Conservation (phyloP, 1,140 invertebrate genomes). For the Apis florea region DNA sequence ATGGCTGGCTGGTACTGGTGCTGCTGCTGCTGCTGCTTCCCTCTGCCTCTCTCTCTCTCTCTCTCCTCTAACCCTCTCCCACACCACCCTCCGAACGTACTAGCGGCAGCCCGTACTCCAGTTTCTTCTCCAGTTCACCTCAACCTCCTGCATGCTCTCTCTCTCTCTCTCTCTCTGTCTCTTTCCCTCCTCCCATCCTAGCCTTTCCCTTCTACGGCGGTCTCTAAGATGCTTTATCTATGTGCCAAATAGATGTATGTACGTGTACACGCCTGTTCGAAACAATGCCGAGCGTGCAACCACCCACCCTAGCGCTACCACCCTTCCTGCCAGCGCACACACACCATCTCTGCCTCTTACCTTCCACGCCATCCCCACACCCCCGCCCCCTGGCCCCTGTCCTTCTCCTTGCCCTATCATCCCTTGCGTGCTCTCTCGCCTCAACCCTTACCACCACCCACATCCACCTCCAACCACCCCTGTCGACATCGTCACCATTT, state of each 20-base stretch:
- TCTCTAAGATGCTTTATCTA: constrained; percentile 73
- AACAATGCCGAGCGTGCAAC: constrained; percentile 76
- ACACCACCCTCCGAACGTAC: constrained; percentile 23
- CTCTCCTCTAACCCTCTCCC: constrained; percentile 56
- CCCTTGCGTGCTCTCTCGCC: constrained; percentile 47
- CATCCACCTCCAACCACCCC: constrained; percentile 37
- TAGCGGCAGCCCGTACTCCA: constrained; percentile 39
- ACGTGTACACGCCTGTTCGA: constrained; percentile 75
- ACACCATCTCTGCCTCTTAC: constrained; percentile 38
- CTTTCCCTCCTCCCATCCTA: constrained; percentile 41
- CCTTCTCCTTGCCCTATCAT: constrained; percentile 51
- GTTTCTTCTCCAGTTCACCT: constrained; percentile 50
- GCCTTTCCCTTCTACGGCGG: constrained; percentile 67
- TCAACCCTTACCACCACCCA: constrained; percentile 51
- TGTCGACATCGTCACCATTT: constrained; percentile 49
- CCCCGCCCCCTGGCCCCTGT: constrained; percentile 10
- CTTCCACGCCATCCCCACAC: constrained; percentile 33
- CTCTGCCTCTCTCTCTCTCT: constrained; percentile 41
- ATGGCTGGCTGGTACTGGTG: constrained; percentile 74
- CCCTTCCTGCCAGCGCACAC: constrained; percentile 56
- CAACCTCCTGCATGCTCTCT: constrained; percentile 49
- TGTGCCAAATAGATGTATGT: constrained; percentile 76
- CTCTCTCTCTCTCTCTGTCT: too few relatives aligned
- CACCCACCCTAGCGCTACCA: constrained; percentile 61
- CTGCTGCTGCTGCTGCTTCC: constrained; percentile 47